phyloP scores from a whole-genome alignment of 2,113 vertebrate species.

The Myotis brandtii region DNA sequence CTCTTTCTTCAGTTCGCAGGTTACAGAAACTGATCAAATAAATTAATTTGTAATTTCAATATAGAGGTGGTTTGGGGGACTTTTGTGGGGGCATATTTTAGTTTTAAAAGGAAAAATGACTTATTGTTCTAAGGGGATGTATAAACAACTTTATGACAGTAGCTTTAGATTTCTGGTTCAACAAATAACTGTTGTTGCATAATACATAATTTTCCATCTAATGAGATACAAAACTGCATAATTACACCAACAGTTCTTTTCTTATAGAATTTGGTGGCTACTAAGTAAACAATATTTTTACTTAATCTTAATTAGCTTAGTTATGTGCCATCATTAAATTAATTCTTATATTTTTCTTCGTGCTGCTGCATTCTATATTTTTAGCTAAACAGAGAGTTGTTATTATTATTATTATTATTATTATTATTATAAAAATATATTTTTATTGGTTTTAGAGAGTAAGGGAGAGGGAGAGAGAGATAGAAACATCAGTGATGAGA shows the following conservation, averaged over 20 bases:
- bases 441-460: too few species aligned
- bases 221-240: slow-evolving; percentile 66
- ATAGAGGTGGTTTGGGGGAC: slow-evolving; percentile 28
- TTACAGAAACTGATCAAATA: background rate
- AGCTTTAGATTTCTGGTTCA: slow-evolving; percentile 69
- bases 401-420: slow-evolving; percentile 5
- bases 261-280: slow-evolving; percentile 67
- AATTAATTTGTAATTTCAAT: background rate
- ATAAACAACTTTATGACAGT: slow-evolving; percentile 59
- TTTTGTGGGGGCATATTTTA: slow-evolving; percentile 25
- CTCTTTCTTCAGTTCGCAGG: background rate
- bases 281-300: slow-evolving; percentile 62
- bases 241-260: slow-evolving; percentile 75
- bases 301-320: slow-evolving; percentile 68
- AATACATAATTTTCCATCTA: slow-evolving; percentile 70
- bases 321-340: slow-evolving; percentile 47
- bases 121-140: slow-evolving; percentile 31
- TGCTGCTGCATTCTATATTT: background rate
- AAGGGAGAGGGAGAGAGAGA: too few species aligned
- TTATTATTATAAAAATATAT: too few species aligned
- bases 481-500: too few species aligned
- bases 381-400: slow-evolving; percentile 52
- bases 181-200: slow-evolving; percentile 66
- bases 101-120: slow-evolving; percentile 55
- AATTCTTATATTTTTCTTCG: slow-evolving; percentile 49